These are phyloP conservation scores for Gephyroberyx darwinii DNA, from an alignment of 2,797 vertebrate genomes.

Conservation along the genomic window DNA sequence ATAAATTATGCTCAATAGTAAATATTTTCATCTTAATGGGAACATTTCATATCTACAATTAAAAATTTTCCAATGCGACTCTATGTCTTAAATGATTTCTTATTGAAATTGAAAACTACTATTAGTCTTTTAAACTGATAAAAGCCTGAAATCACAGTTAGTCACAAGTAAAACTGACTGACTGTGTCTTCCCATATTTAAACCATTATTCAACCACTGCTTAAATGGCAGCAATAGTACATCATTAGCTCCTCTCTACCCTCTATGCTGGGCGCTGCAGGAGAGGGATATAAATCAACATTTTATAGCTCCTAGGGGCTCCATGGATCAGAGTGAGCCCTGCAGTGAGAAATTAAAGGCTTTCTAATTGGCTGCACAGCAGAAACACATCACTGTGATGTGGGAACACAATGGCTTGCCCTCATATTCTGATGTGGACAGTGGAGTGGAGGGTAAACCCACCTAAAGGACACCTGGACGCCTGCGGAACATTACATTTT, in stretches of 20 bases:
- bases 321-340: slow-evolving; percentile 73
- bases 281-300: slow-evolving; percentile 79
- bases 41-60: slow-evolving; percentile 1
- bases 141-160: slow-evolving; percentile 43
- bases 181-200: slow-evolving; percentile 73
- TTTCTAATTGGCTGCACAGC: slow-evolving; percentile 67
- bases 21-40: neutral
- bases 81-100: no score
- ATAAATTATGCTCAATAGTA: neutral
- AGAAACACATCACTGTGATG: slow-evolving; percentile 58
- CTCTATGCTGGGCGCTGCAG: slow-evolving; percentile 68
- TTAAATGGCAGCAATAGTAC: slow-evolving; percentile 79
- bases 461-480: no score
- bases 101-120: no score
- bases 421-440: slow-evolving; percentile 29
- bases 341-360: slow-evolving; percentile 77
- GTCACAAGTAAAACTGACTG: slow-evolving; percentile 48
- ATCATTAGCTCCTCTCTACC: slow-evolving; percentile 78
- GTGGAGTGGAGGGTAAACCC: no score
- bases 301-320: slow-evolving; percentile 80
- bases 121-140: neutral
- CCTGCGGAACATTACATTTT: no score
- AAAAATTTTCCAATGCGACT: no score
- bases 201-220: slow-evolving; percentile 75
- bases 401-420: slow-evolving; percentile 57